Conservation (phyloP, 1,140 invertebrate genomes). For the Babylonia areolata region DNA sequence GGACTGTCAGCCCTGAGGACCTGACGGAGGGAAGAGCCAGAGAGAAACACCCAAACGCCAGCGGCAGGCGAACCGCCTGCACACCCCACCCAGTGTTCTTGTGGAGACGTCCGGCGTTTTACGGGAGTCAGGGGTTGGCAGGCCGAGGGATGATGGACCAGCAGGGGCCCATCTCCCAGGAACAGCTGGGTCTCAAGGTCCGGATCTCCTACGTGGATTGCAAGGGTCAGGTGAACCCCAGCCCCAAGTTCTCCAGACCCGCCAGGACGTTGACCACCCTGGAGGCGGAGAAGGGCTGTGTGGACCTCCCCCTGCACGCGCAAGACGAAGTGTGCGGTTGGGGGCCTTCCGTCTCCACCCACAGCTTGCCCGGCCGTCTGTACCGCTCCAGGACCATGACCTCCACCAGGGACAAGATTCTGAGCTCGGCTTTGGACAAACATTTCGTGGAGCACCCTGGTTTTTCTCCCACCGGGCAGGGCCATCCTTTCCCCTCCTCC, state of each 20-base stretch:
- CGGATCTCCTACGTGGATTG: constrained; percentile 12
- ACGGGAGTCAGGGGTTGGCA: not conserved
- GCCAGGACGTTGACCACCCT: no score
- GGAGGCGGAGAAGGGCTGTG: not conserved
- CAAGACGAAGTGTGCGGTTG: not conserved
- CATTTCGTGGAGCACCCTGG: not conserved
- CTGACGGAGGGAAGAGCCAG: no score
- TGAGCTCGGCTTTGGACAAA: not conserved
- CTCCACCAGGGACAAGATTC: not conserved
- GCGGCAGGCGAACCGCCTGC: not conserved
- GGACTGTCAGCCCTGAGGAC: not conserved
- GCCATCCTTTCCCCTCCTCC: no score
- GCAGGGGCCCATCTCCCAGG: not conserved
- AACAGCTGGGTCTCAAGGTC: not conserved
- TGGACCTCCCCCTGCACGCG: not conserved
- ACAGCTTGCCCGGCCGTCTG: not conserved
- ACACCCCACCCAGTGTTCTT: not conserved
- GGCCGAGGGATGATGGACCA: not conserved
- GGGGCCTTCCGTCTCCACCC: not conserved
- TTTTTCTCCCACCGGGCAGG: no score
- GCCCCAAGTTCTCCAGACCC: not conserved
- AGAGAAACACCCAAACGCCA: not conserved
- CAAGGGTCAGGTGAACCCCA: not conserved
- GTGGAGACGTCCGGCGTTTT: not conserved
- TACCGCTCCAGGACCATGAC: not conserved